Evolutionary conservation across 2,888 invertebrate genomes (phyloP), one percentile per base, ranked within the genome.

Genomic region (Stenolophus ochropezus): DNA sequence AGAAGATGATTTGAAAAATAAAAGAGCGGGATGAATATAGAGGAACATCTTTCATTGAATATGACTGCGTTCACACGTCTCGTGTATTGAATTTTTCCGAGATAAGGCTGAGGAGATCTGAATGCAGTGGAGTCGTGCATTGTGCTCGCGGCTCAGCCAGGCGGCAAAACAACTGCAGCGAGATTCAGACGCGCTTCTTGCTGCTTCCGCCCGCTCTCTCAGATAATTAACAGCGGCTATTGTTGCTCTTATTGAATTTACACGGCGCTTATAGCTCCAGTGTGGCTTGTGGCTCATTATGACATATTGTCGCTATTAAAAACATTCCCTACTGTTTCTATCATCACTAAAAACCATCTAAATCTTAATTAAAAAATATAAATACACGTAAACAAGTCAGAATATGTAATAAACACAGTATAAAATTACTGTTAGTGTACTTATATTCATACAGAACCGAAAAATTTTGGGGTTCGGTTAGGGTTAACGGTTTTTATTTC

Each of bases 61-160:
- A 73, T 25, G 73, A 73, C 49, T 73, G 73, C 73, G 73, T 73
- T 73, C 73, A 73, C 73, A 73, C 73, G 73, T 73, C 73, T 49
- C 49, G 73, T 73, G 73, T 73, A 73, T 73, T 73, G 20, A 73
- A 73, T 73, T 73, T 73, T 73, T 73, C 73, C n/a, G 21, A 73
- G 73, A 73, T 73, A 73, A 73, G 73, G 49, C 47, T 73, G 21
- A 73, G 25, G 4, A 69, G 33, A 73, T 73, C 18, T 73, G 73
- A 73, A 73, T 73, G 73, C 49, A 20, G 49, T 49, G 47, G 20
- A n/a, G 1, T 14, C 49, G 21, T 23, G 47, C 47, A 49, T 73
- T 23, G 49, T 18, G 73, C 16, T 21, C 4, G 14, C 73, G 21
- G 73, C 49, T 47, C 73, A 73, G 16, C 49, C 20, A 49, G 21